Evolutionary conservation across 2,797 vertebrate species (phyloP), one percentile per base, ranked within the genome.

Genomic region (Glossophaga mutica): DNA sequence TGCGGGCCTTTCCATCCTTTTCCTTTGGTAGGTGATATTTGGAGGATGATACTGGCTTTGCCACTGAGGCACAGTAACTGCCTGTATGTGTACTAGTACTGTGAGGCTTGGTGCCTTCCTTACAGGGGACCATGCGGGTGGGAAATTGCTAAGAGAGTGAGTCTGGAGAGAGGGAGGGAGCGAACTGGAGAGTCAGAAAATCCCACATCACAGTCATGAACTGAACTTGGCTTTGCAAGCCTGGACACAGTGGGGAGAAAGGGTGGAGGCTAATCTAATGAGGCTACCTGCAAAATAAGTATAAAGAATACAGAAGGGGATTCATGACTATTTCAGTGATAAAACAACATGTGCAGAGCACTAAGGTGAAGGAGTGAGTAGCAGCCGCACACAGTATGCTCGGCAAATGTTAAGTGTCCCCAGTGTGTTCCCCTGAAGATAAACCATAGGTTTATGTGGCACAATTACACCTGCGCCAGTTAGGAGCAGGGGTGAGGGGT

Each of bases 401-500:
- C 67, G 48, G 29, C 44, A 15, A 62, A 16, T 12, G 19, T 14
- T 4, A 83, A 39, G 39, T 74, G 50, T 86, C 26, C 42, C 39
- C 55, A 84, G 2, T 73, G 22, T 0, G 11, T 46, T 44, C 3
- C 10, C 37, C 52, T 50, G 70, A 46, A 83, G 22, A 37, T 19
- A 46, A 32, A 9, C 37, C 71, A n/a, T 0, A 48, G 89, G 65
- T 32, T 79, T 24, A 26, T 1, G 48, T 7, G 57, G 21, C 1
- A 85, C 14, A 67, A 9, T 48, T 39, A 82, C 3, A 79, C 26
- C 52, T 8, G n/a, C 3, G 11, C 18, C 44, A 18, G 0, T 21
- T 8, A 22, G 16, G 21, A 2, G 0, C 11, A 1, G 5, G 21
- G 59, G 26, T 15, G 29, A 29, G 57, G 62, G 6, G n/a, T 0